These are phyloP conservation scores for Trinorchestia longiramus DNA, from an alignment of 1,140 invertebrate genomes.

Conservation along the genomic window DNA sequence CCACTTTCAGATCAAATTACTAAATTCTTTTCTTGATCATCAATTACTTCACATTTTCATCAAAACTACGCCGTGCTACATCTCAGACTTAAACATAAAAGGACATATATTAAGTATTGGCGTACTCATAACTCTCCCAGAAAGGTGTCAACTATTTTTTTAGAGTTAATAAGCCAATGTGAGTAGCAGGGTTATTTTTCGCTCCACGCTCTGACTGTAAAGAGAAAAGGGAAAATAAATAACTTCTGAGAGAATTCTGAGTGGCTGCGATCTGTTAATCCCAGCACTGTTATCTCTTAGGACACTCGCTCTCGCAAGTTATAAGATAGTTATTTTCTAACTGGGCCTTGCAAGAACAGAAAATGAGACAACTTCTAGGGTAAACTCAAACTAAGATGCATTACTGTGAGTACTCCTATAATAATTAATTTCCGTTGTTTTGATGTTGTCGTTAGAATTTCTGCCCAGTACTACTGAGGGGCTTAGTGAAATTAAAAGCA, in stretches of 20 bases:
- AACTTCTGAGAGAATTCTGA: neutral
- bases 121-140: neutral
- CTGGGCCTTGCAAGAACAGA: neutral
- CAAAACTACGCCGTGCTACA: too few relatives aligned
- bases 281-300: neutral
- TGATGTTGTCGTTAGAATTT: neutral
- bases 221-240: neutral
- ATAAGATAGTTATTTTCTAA: neutral
- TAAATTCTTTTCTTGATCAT: too few relatives aligned
- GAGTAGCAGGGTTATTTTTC: neutral
- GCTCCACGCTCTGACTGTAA: neutral
- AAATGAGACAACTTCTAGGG: neutral
- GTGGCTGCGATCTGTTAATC: neutral
- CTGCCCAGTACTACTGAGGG: neutral
- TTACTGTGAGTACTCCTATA: neutral
- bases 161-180: neutral
- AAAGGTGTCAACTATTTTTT: neutral
- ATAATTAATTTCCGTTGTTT: neutral
- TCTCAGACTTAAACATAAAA: neutral
- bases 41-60: too few relatives aligned
- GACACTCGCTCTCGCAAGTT: neutral
- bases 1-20: too few relatives aligned
- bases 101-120: neutral
- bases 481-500: neutral
- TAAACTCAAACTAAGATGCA: neutral